Evolutionary conservation across 2,888 invertebrate genomes (phyloP), one percentile per base, ranked within the genome.

Genomic region (Colletes collaris): DNA sequence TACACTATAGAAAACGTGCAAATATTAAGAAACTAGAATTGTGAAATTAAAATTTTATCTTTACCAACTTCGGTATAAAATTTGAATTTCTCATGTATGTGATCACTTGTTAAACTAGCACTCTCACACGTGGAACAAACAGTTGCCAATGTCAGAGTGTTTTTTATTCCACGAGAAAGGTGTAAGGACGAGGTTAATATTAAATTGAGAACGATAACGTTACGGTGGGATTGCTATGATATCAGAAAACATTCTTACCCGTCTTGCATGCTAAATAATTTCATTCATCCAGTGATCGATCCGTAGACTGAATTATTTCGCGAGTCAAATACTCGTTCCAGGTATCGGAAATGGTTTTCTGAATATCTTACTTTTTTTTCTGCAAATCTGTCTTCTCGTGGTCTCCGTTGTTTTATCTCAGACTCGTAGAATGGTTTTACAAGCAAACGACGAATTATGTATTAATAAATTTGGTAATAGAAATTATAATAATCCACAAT

Each of bases 191-290:
- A 55, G 27, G 55, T 66, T 55, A 55, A 66, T 66, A 66, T 66
- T 55, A 66, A 66, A 66, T 66, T 55, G 55, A 37, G 19, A 44
- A 66, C 53, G 65, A 65, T 65, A 55, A 66, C 53, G 16, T 16
- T 16, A 66, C 65, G 65, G 40, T 44, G 65, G 65, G 53, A 65
- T 65, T 40, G 65, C 53, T 65, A 13, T 53, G 44, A 65, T 66
- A 66, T 66, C 65, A 66, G 53, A 53, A 66, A 66, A 55, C 53
- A 66, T 66, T 66, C 55, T 66, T 66, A 66, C 55, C 55, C 53
- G 37, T 55, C 53, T 13, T 55, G 65, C 55, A 66, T 66, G 55
- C 65, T 16, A 66, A 66, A 66, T 66, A 44, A 66, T 55, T 66
- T 66, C 44, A 66, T 66, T 66, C 53, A 27, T 44, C 44, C 8